Conservation (phyloP, 2,888 invertebrate genomes). For the Caenorhabditis plicata region DNA sequence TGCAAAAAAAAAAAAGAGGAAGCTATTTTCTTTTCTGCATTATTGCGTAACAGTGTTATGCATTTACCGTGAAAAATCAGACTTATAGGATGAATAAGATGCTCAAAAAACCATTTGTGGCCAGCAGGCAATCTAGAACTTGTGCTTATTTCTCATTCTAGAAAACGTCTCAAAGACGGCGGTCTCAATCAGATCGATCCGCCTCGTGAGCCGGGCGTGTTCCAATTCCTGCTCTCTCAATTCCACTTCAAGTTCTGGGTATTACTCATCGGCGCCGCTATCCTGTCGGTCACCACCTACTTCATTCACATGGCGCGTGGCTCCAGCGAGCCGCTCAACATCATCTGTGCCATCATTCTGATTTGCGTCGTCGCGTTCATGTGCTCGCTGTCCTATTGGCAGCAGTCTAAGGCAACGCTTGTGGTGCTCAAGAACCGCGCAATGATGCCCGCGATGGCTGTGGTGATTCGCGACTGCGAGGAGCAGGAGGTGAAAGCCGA, state of each 20-base stretch:
- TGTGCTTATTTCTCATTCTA: no score
- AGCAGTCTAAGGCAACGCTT: conserved; percentile 58
- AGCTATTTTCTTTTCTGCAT: no score
- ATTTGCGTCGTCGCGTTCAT: conserved; percentile 57
- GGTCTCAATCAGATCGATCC: conserved; percentile 54
- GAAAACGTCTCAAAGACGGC: conserved; percentile 59
- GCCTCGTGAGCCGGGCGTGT: conserved; percentile 44
- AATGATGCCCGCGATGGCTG: conserved; percentile 52
- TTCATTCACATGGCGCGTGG: conserved; percentile 62
- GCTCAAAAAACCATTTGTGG: no score
- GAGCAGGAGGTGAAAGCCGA: conserved; percentile 72
- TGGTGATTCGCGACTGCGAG: conserved; percentile 82
- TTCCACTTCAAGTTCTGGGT: conserved; percentile 65
- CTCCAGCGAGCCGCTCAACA: conserved; percentile 58
- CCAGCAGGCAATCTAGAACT: not conserved
- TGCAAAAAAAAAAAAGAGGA: no score
- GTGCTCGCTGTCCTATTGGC: conserved; percentile 58
- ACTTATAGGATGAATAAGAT: no score
- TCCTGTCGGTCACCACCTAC: conserved; percentile 57
- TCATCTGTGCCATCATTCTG: conserved; percentile 61
- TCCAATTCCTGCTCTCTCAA: conserved; percentile 52
- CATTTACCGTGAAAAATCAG: no score
- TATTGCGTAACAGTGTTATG: no score
- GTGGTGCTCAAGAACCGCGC: conserved; percentile 56
- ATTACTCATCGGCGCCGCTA: conserved; percentile 54